Conservation (phyloP, 92 coral and sea anemone species). For the Metridium senile region DNA sequence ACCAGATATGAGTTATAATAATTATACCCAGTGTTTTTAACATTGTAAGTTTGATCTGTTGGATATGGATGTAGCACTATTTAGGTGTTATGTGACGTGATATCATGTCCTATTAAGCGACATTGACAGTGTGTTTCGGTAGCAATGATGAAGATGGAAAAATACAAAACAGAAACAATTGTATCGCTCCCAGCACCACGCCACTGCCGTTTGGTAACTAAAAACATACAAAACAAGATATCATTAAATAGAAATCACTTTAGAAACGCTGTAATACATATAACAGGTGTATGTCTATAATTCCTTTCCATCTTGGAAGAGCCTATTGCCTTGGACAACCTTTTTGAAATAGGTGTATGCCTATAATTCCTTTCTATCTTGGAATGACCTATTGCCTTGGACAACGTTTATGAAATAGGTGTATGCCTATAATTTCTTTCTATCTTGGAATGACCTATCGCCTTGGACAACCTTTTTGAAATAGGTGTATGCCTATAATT, state of each 20-base stretch:
- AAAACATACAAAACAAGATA: neutral
- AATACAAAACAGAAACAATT: constrained; percentile 41
- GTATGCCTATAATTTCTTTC: neutral
- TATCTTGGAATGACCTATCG: neutral
- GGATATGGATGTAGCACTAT: no score
- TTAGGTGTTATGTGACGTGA: no score
- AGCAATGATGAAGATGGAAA: constrained; percentile 19
- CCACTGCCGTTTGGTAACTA: constrained; percentile 60
- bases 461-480: neutral
- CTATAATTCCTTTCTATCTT: neutral
- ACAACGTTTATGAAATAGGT: no score
- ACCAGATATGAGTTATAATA: no score
- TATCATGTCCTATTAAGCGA: constrained; percentile 11
- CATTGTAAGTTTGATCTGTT: no score
- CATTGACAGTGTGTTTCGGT: neutral
- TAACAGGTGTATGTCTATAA: neutral
- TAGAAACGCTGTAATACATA: neutral
- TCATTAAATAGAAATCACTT: neutral
- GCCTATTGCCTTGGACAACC: neutral
- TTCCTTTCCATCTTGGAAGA: neutral
- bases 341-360: neutral
- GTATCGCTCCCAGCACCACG: constrained; percentile 52
- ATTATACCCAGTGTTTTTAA: no score
- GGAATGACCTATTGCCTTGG: neutral
- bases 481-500: neutral